Evolutionary conservation across 2,888 invertebrate species (phyloP), one percentile per base, ranked within the genome.

Genomic region (Lapara coniferarum): DNA sequence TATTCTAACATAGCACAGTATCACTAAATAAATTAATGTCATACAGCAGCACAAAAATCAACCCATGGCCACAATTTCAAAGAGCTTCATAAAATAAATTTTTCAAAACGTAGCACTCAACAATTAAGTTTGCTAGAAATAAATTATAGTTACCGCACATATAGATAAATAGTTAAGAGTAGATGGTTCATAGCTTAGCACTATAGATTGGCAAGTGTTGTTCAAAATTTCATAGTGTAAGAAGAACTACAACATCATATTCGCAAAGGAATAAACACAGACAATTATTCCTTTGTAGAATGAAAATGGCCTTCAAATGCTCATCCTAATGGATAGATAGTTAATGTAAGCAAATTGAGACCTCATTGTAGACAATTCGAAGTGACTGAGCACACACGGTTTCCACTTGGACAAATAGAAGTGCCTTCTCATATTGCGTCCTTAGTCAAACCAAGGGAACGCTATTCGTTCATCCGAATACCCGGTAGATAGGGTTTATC

Each of bases 401-500:
- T 90, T 89, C 86, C 86, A 85, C 84, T 81, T 81, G 82, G 81
- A 72, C 82, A 82, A 83, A 83, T 85, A 83, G 82, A 79, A 77
- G 78, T 80, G 81, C 73, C 81, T 78, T 76, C 75, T 81, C 75
- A 74, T 76, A 82, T 78, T 75, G 74, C 74, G 79, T 81, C 78
- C 77, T 76, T 72, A 80, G 76, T 7, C 37, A 7, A 37, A 37
- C 37, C 37, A 37, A 37, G 37, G 37, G 37, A 7, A 75, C 59
- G 75, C 71, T 76, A 86, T 72, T 80, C 37, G 37, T 37, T 37
- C 37, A 37, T 37, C 37, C 37, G 2, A 37, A 37, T 37, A 37
- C 3, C 37, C 87, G 82, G 82, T 73, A 78, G 90, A 92, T 91
- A 91, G 73, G 82, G 77, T 71, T 85, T 88, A 88, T 88, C 89